Evolutionary conservation across 1,140 invertebrate genomes (phyloP).

Genomic region (Halyomorpha halys): DNA sequence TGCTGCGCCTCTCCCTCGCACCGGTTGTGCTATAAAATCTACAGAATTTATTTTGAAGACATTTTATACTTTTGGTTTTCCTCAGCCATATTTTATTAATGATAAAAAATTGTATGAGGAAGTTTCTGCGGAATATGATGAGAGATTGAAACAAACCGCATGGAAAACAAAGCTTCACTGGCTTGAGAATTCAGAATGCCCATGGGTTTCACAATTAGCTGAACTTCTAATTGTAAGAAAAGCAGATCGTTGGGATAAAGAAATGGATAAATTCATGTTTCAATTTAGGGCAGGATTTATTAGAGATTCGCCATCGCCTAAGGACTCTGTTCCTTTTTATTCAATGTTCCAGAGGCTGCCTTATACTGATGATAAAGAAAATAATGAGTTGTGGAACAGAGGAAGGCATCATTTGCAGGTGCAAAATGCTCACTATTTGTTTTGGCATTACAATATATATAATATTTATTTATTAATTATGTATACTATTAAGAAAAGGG

Average conservation of each 20-base stretch:
- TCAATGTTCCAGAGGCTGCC: slow-evolving; percentile 24
- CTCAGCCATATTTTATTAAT: slow-evolving; percentile 17
- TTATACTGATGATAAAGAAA: slow-evolving; percentile 22
- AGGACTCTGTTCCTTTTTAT: slow-evolving; percentile 9
- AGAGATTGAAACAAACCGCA: slow-evolving; percentile 24
- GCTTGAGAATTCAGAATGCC: slow-evolving; percentile 28
- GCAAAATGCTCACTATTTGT: no score
- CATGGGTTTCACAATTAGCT: slow-evolving; percentile 30
- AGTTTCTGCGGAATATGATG: slow-evolving; percentile 23
- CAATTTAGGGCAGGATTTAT: slow-evolving; percentile 28
- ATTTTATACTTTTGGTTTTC: slow-evolving; percentile 35
- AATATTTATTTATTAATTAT: no score
- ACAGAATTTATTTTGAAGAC: slow-evolving; percentile 33
- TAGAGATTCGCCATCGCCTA: background rate
- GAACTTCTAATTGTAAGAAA: slow-evolving; percentile 29
- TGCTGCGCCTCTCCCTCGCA: slow-evolving; percentile 29
- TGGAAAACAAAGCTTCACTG: slow-evolving; percentile 20
- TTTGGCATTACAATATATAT: no score
- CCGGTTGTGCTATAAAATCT: slow-evolving; percentile 25
- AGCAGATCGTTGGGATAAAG: slow-evolving; percentile 31
- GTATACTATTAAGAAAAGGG: no score
- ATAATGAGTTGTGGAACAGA: slow-evolving; percentile 26
- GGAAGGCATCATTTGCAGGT: slow-evolving; percentile 26
- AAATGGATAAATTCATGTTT: slow-evolving; percentile 33
- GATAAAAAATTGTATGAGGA: slow-evolving; percentile 10